Base-by-base conservation (phyloP, 2,888 invertebrate species). In the Tromatobia lineatoria region DNA sequence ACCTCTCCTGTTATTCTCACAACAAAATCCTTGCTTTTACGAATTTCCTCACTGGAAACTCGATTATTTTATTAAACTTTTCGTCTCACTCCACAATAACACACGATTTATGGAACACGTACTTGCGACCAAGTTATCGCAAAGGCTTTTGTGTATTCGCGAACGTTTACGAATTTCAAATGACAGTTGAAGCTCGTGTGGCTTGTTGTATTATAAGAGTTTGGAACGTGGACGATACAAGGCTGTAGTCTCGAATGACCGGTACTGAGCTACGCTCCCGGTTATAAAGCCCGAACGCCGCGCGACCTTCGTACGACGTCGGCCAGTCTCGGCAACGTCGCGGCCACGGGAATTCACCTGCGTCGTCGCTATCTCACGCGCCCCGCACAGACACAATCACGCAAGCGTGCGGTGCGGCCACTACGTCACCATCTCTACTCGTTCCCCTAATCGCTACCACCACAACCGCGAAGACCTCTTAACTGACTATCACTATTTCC, bases 231-330 rank as follows among this genome's bases (percentile, higher is more conserved):
- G 23, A 76, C 86, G 42, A 50, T 45, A 42, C 77, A 80, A 82
- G 74, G 15, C 34, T 54, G 18, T 18, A 23, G 61, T 82, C 82
- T 86, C 86, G 85, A 85, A 85, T 86, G 86, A 79, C 66, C 66
- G 47, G 70, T 38, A 45, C 15, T 4, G 57, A 38, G 57, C 42
- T 52, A 79, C 6, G 42, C 64, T 11, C 54, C 70, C 42, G 61
- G 47, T 81, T 84, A 74, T 84, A 81, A 81, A 84, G 81, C 75
- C 70, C 57, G 67, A 74, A 38, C 25, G 13, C 13, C 34, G 20
- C 18, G 52, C 81, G 84, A 78, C 74, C 81, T 81, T 81, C 81
- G 84, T 59, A 18, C 64, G 78, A 42, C 81, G 74, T 81, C 84
- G 81, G 70, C 52, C 70, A 66, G 78, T 84, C 84, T 81, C 84